Percentiles rank a stretch among this genome's conserved stretches.
Evolutionary conservation across 2,797 vertebrate species (phyloP).

Genomic region (Leptatherina wallacei): DNA sequence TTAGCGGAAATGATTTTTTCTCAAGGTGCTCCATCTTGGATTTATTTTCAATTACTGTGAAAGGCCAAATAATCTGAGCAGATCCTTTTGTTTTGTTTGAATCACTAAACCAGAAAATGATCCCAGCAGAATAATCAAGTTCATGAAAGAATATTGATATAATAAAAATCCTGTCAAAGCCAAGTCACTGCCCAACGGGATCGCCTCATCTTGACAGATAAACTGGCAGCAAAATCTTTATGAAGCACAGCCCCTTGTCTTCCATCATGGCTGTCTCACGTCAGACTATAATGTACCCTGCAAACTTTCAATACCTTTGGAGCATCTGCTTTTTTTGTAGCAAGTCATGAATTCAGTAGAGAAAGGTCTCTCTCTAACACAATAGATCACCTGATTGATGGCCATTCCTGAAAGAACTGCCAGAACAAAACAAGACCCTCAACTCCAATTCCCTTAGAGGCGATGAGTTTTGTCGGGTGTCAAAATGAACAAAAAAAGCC

Average conservation of each 20-base stretch:
- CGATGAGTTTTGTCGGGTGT: conserved; percentile 86
- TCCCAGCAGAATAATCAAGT: conserved; percentile 41
- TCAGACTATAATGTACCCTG: conserved; percentile 74
- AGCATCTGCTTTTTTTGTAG: conserved; percentile 71
- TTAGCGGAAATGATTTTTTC: conserved; percentile 3
- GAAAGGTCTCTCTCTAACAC: conserved; percentile 80
- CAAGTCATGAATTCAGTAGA: conserved; percentile 80
- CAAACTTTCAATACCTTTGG: conserved; percentile 81
- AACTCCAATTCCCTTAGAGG: conserved; percentile 84
- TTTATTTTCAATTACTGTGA: conserved; percentile 39
- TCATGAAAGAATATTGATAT: conserved; percentile 41
- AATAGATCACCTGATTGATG: conserved; percentile 85
- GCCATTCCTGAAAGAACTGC: conserved; percentile 81
- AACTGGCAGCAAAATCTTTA: conserved; percentile 63
- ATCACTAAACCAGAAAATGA: conserved; percentile 39
- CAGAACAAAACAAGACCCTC: conserved; percentile 85
- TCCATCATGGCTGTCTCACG: conserved; percentile 37
- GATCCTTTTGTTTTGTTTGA: conserved; percentile 29
- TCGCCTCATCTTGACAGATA: conserved; percentile 54
- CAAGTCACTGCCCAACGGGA: conserved; percentile 28
- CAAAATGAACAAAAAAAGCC: conserved; percentile 79
- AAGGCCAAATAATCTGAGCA: conserved; percentile 35
- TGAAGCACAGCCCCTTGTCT: conserved; percentile 45
- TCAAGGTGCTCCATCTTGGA: conserved; percentile 7
- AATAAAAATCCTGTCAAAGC: conserved; percentile 46